phyloP scores from a whole-genome alignment of 2,888 invertebrate species.

The Octonoba sinensis region DNA sequence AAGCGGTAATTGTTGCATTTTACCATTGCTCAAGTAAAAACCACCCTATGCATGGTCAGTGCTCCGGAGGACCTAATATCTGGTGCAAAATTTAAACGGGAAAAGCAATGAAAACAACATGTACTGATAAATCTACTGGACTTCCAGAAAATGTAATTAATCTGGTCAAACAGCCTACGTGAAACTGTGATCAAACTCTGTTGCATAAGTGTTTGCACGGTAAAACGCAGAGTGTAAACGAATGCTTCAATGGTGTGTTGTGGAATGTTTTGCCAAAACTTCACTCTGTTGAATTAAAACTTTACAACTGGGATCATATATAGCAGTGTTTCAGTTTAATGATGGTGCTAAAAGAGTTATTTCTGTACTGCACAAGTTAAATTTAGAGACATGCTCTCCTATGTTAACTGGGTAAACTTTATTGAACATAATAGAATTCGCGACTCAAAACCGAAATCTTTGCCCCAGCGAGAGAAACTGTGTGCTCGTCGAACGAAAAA shows the following conservation, averaged over 20 bases:
- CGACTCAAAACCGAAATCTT: not conserved
- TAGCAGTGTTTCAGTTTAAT: not conserved
- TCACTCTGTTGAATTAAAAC: not conserved
- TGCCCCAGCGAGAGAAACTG: not conserved
- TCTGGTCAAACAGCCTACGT: constrained; percentile 8
- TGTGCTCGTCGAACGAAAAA: not conserved
- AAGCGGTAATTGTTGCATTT: too few relatives aligned
- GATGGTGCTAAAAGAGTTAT: not conserved
- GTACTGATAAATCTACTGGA: not conserved
- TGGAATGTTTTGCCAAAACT: constrained; percentile 17
- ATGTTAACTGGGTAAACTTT: not conserved
- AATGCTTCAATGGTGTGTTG: constrained; percentile 18
- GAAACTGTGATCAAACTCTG: constrained; percentile 9
- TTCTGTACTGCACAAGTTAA: not conserved
- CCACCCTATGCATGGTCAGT: too few relatives aligned
- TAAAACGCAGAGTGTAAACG: constrained; percentile 16
- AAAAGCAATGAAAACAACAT: not conserved
- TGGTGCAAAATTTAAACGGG: constrained; percentile 12
- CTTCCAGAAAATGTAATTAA: not conserved
- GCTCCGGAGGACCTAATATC: constrained; percentile 1
- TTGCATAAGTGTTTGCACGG: constrained; percentile 24
- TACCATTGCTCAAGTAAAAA: too few relatives aligned
- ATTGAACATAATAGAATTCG: not conserved
- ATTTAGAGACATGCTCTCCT: not conserved
- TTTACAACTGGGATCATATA: not conserved